phyloP scores from a whole-genome alignment of 2,888 invertebrate species.

The Cryptophagus acutangulus region DNA sequence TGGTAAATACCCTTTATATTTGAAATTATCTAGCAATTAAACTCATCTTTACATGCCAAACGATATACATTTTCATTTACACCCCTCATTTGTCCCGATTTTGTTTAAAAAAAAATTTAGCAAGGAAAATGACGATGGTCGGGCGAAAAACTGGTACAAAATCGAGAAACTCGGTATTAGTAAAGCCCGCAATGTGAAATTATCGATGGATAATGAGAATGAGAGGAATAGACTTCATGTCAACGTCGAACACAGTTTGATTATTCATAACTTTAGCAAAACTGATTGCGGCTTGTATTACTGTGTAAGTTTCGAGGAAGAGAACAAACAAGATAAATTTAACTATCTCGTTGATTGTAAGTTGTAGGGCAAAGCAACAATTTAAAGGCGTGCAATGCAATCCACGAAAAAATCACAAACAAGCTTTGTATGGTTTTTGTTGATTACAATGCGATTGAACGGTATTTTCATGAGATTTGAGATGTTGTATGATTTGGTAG shows the following conservation, averaged over 20 bases:
- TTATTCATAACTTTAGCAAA: slow-evolving; percentile 44
- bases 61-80: background rate
- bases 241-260: slow-evolving; percentile 48
- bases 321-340: slow-evolving; percentile 45
- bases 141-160: slow-evolving; percentile 52
- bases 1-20: slow-evolving; percentile 32
- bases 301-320: slow-evolving; percentile 47
- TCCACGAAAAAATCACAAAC: background rate
- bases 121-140: slow-evolving; percentile 43
- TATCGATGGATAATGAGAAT: slow-evolving; percentile 50
- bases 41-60: background rate
- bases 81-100: slow-evolving; percentile 7
- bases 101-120: slow-evolving; percentile 32
- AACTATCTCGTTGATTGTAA: slow-evolving; percentile 52
- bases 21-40: background rate
- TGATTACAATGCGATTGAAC: no score
- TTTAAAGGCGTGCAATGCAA: no score
- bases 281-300: slow-evolving; percentile 51
- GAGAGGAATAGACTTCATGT: slow-evolving; percentile 47
- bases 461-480: no score
- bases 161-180: slow-evolving; percentile 42
- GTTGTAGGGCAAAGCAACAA: no score
- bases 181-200: slow-evolving; percentile 43
- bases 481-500: no score
- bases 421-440: background rate